These are phyloP conservation scores for Euzetes globulus DNA, from an alignment of 2,888 invertebrate genomes.

Conservation along the genomic window DNA sequence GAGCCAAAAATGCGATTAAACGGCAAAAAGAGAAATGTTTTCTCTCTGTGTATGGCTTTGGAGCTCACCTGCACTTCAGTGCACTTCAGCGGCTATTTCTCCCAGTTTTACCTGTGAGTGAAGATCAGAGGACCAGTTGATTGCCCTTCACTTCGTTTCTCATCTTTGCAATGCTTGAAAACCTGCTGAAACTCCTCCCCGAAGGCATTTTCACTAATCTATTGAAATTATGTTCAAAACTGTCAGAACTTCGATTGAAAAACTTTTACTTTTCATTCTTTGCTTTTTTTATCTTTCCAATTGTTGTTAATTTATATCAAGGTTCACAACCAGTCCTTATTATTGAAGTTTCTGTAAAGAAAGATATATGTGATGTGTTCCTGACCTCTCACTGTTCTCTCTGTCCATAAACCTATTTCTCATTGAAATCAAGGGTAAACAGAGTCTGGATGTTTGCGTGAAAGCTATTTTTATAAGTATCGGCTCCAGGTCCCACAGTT, in stretches of 20 bases:
- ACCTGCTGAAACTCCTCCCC: slow-evolving; percentile 24
- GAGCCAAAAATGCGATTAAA: background rate
- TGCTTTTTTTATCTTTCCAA: background rate
- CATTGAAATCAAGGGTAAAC: background rate
- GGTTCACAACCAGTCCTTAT: background rate
- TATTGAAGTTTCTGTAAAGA: background rate
- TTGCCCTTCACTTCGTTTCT: slow-evolving; percentile 15
- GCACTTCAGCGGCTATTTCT: slow-evolving; percentile 16
- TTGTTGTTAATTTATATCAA: background rate
- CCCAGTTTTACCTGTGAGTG: slow-evolving; percentile 23
- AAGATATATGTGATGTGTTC: background rate
- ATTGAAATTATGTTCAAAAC: slow-evolving; percentile 10
- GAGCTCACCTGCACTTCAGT: background rate
- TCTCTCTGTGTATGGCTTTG: background rate
- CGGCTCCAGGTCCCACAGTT: background rate
- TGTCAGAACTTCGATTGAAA: background rate
- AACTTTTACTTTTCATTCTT: slow-evolving; percentile 18
- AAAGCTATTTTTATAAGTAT: background rate
- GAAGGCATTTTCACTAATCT: background rate
- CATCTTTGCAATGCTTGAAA: background rate
- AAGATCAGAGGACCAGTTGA: slow-evolving; percentile 27
- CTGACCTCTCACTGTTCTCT: background rate
- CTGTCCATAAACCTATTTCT: background rate
- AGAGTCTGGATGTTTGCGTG: background rate
- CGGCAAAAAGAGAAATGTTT: background rate